These are phyloP conservation scores for Zaprionus davidi DNA, from an alignment of 1,140 invertebrate species.

Conservation along the genomic window DNA sequence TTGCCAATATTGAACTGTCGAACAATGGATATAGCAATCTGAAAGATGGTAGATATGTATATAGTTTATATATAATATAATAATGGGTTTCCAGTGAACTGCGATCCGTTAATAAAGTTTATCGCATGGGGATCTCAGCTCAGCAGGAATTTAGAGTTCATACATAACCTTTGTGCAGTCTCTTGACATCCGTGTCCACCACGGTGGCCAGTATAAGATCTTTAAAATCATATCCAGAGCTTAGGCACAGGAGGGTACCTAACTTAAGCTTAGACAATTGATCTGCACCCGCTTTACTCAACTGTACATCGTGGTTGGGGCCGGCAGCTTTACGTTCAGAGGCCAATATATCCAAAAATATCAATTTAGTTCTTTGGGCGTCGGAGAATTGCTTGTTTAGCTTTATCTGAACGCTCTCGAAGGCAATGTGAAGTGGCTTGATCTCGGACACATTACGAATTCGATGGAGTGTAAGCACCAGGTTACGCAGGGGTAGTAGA, in stretches of 20 bases:
- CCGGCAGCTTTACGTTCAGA: neutral
- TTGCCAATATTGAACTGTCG: slow-evolving; percentile 77
- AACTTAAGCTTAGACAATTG: slow-evolving; percentile 86
- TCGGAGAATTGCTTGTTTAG: slow-evolving; percentile 20
- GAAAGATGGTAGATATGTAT: slow-evolving; percentile 31
- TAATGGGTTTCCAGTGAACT: neutral
- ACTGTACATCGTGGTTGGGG: neutral
- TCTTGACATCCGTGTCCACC: slow-evolving; percentile 85
- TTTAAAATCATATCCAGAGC: slow-evolving; percentile 87
- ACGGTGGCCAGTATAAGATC: slow-evolving; percentile 89
- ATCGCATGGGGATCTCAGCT: too few relatives aligned
- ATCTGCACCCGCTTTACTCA: slow-evolving; percentile 26
- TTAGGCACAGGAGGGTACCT: slow-evolving; percentile 90
- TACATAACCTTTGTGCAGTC: slow-evolving; percentile 84
- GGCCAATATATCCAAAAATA: slow-evolving; percentile 75
- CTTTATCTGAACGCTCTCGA: slow-evolving; percentile 22
- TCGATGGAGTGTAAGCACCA: slow-evolving; percentile 12
- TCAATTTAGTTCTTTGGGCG: slow-evolving; percentile 5
- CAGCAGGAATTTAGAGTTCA: neutral
- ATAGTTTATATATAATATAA: slow-evolving; percentile 24
- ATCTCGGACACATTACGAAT: neutral
- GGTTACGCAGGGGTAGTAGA: slow-evolving; percentile 14
- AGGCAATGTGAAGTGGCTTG: neutral
- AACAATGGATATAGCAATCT: slow-evolving; percentile 73
- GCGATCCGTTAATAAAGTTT: too few relatives aligned